Base-by-base conservation (phyloP, 2,888 invertebrate species). In the Ditula angustiorana region DNA sequence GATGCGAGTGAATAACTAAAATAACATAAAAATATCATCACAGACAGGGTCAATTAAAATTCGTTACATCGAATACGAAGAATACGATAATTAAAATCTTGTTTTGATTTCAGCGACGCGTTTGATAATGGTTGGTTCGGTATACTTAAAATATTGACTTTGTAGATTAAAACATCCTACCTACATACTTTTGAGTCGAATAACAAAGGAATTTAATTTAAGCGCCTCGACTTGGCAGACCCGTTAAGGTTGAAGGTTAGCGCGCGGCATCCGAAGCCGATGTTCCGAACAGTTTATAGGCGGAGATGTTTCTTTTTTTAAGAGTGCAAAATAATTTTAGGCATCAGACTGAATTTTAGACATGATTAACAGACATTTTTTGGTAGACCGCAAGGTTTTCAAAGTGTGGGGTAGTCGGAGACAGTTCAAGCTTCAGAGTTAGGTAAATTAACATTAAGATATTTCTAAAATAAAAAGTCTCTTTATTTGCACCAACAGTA, bases 201-300 rank as follows among this genome's bases (percentile, higher is more conserved):
- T 37, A 64, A 59, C 64, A 64, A 64, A 59, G 53, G 64, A 59
- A 59, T 59, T 64, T 64, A 47, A 64, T 59, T 58, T 37, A 64
- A 24, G 64, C 58, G 64, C 58, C 59, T 44, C 50, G 35, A 26
- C 53, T 41, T 52, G 58, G 57, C 63, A 24, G 50, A 23, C 28
- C 64, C 64, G 64, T 64, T 64, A 64, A 64, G 64, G 59, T 64
- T 52, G 59, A 37, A 64, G 64, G 64, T 64, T 52, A 53, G 41
- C 63, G 58, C 52, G 46, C 21, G 52, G 64, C 64, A 59, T 59
- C 35, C 53, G 33, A 35, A 19, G 44, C 50, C 24, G 24, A 57
- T 50, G 47, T 19, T 44, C 44, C 47, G n/a, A 59, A 58, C 59
- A 50, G 50, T 24, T 57, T 33, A 57, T 37, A 63, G 50, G 58